These are phyloP conservation scores for Xiphophorus couchianus DNA, from an alignment of 2,113 vertebrate genomes.

Conservation along the genomic window DNA sequence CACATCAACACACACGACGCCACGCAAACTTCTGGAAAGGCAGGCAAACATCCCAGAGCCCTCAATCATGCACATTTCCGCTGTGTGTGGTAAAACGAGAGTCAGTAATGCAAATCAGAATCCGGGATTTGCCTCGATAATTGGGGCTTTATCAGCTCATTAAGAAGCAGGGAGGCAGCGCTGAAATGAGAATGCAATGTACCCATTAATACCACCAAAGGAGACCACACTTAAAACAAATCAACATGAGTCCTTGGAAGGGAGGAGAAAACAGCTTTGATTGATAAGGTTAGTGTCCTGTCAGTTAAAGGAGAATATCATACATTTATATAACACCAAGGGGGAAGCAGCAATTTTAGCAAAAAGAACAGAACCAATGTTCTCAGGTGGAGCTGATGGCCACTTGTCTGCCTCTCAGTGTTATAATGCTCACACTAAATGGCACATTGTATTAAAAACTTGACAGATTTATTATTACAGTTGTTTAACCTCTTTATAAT, in stretches of 20 bases:
- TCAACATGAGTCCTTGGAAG: conserved; percentile 63
- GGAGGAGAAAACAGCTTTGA: conserved; percentile 59
- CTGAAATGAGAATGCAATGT: conserved; percentile 59
- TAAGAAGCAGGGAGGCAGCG: conserved; percentile 65
- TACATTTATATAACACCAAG: conserved; percentile 44
- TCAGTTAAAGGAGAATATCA: conserved; percentile 43
- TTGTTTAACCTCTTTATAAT: conserved; percentile 75
- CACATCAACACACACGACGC: conserved; percentile 12
- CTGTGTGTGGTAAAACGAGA: conserved; percentile 56
- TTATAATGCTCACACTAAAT: conserved; percentile 51
- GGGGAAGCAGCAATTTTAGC: conserved; percentile 53
- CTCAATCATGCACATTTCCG: conserved; percentile 63
- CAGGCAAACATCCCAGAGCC: conserved; percentile 44
- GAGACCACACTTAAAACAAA: conserved; percentile 62
- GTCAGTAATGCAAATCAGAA: conserved; percentile 69
- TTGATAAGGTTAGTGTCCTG: conserved; percentile 71
- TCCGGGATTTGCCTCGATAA: conserved; percentile 66
- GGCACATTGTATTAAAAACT: conserved; percentile 64
- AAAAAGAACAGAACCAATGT: conserved; percentile 49
- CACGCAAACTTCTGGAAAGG: conserved; percentile 23
- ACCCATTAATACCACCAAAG: conserved; percentile 59
- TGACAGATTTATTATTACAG: conserved; percentile 78
- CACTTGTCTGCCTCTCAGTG: conserved; percentile 53
- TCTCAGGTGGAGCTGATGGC: conserved; percentile 67
- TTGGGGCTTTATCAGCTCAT: conserved; percentile 74